phyloP scores from a whole-genome alignment of 2,113 vertebrate species.

The Mustela nigripes region DNA sequence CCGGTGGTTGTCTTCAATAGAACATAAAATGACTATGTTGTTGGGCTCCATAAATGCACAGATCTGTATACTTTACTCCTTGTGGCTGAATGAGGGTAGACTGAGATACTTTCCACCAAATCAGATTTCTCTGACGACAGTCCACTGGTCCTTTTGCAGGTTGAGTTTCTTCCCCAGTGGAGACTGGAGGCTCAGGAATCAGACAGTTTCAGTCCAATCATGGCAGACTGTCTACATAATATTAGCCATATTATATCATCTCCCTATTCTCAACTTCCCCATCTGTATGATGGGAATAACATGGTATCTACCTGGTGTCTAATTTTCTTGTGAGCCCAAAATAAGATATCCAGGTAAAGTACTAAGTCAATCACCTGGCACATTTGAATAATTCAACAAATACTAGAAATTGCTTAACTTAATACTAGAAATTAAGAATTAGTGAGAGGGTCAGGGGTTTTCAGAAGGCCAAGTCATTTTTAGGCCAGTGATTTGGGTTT shows the following conservation, averaged over 20 bases:
- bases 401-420: not conserved
- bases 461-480: not conserved
- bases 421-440: not conserved
- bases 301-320: not conserved
- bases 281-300: not conserved
- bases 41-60: not conserved
- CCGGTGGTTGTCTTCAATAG: not conserved
- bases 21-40: rapidly evolving
- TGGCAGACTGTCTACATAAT: rapidly evolving
- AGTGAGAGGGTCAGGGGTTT: not conserved
- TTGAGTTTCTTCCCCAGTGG: not conserved
- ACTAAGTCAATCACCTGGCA: not conserved
- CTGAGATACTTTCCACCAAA: not conserved
- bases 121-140: not conserved
- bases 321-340: not conserved
- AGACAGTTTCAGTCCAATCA: not conserved
- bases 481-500: not conserved
- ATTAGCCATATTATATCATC: too few relatives aligned
- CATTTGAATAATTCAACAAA: not conserved
- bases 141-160: not conserved
- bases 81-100: not conserved
- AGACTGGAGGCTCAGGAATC: not conserved
- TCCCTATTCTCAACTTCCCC: not conserved
- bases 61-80: not conserved
- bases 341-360: not conserved